Conservation (phyloP, 2,797 vertebrate genomes). For the Remorina albescens region DNA sequence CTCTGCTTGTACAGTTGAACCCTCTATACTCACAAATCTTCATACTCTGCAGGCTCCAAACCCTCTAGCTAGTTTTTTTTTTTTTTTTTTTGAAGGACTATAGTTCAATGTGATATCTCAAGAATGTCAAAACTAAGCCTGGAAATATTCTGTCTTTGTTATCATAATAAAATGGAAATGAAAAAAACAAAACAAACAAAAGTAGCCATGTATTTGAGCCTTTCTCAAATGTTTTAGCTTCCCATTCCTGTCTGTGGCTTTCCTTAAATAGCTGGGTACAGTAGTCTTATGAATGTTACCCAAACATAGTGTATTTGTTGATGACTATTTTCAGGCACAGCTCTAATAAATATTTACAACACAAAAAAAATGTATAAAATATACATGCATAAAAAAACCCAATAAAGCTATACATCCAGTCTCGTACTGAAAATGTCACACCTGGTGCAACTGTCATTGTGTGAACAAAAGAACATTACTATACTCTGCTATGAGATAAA, state of each 20-base stretch:
- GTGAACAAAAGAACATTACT: neutral
- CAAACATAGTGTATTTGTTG: neutral
- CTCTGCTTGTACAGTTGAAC: constrained; percentile 22
- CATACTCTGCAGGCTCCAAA: constrained; percentile 4
- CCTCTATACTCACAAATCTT: neutral
- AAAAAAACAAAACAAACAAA: neutral
- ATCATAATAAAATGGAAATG: constrained; percentile 8
- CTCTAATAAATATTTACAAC: neutral
- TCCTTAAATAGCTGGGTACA: neutral
- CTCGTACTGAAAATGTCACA: neutral
- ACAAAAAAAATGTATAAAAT: neutral
- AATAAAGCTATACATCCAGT: neutral
- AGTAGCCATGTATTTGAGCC: neutral
- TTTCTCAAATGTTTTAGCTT: neutral
- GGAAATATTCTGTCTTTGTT: constrained; percentile 7
- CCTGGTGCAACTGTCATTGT: neutral
- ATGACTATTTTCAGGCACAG: neutral
- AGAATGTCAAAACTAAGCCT: constrained; percentile 10
- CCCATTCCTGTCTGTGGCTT: neutral
- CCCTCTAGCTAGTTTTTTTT: neutral
- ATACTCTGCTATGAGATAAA: neutral
- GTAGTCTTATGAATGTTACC: constrained; percentile 5
- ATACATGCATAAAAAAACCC: neutral
- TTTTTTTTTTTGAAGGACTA: constrained; percentile 1
- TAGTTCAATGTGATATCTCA: neutral